Base-by-base conservation (phyloP, 2,888 invertebrate species). In the Drosophila pegasa region DNA sequence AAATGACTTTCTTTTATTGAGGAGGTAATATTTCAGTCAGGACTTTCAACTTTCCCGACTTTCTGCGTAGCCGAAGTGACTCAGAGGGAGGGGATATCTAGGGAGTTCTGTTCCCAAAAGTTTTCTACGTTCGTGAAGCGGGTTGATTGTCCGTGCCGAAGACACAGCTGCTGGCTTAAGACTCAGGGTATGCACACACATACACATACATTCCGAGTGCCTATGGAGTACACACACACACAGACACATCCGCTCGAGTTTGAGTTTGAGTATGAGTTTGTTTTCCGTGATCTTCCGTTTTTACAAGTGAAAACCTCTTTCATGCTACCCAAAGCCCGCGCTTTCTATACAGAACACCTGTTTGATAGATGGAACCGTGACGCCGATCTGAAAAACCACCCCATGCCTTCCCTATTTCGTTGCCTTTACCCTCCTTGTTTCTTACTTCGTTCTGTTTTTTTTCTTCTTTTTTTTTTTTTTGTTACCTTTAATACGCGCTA, bases 381-480 rank as follows among this genome's bases (percentile, higher is more conserved):
- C 72, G 64, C 41, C 38, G 79, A 57, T 67, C 57, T 47, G 50
- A 69, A 81, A 86, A 81, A 50, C 80, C 66, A 86, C 87, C 80
- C 84, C 66, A 59, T 61, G 25, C 43, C 47, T 48, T 65, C 55
- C 54, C 38, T 41, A 45, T 55, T 33, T 37, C 1, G 22, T 20
- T 40, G 47, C 18, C 47, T 64, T 75, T 55, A 12, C 50, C 27
- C 35, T 56, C 27, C 40, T 58, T 22, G 18, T 51, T 45, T 37
- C 50, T 41, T 63, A 41, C 48, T 57, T 56, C 27, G 35, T 7
- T 38, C 7, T 55, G 56, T 37, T 27, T 20, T n/a, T n/a, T n/a
- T n/a, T n/a, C n/a, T n/a, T n/a, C n/a, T n/a, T n/a, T n/a, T n/a
- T n/a, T n/a, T n/a, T n/a, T n/a, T n/a, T n/a, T n/a, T n/a, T n/a